These are phyloP conservation scores for Leucozona laternaria DNA, from an alignment of 2,888 invertebrate species.

Conservation along the genomic window DNA sequence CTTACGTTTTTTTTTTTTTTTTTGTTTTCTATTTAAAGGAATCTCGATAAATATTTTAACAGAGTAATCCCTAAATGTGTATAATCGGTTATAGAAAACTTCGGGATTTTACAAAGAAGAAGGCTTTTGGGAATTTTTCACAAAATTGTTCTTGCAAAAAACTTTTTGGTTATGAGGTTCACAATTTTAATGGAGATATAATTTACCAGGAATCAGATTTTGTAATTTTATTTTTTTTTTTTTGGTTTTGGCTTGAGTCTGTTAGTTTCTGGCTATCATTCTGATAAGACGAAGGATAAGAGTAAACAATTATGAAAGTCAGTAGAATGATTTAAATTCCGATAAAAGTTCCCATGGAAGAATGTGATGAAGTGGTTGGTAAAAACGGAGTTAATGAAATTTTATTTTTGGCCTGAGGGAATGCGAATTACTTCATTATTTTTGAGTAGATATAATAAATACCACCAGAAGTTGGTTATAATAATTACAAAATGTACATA, in stretches of 20 bases:
- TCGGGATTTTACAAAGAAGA: background rate
- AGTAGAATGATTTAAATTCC: background rate
- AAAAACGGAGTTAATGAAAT: background rate
- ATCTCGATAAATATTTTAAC: conserved; percentile 68
- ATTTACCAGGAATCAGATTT: conserved; percentile 39
- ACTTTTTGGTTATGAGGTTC: conserved; percentile 53
- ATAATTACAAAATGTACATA: background rate
- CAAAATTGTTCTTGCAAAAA: conserved; percentile 34
- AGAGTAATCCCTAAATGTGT: conserved; percentile 2
- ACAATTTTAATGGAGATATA: conserved; percentile 35
- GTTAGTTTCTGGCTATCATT: no score
- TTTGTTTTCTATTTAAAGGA: conserved; percentile 16
- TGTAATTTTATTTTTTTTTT: background rate
- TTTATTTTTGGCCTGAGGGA: background rate
- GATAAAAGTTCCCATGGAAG: conserved; percentile 6
- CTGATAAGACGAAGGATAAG: conserved; percentile 8
- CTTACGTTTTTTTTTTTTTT: conserved; percentile 4
- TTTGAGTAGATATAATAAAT: background rate
- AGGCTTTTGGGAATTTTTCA: conserved; percentile 29
- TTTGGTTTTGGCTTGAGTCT: no score
- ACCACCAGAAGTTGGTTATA: background rate
- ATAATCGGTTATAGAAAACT: background rate
- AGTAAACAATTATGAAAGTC: conserved; percentile 1
- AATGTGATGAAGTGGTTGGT: conserved; percentile 16
- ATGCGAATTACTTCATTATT: background rate